These are phyloP conservation scores for Rhynchotus rufescens DNA, from an alignment of 2,797 vertebrate genomes.

Conservation along the genomic window DNA sequence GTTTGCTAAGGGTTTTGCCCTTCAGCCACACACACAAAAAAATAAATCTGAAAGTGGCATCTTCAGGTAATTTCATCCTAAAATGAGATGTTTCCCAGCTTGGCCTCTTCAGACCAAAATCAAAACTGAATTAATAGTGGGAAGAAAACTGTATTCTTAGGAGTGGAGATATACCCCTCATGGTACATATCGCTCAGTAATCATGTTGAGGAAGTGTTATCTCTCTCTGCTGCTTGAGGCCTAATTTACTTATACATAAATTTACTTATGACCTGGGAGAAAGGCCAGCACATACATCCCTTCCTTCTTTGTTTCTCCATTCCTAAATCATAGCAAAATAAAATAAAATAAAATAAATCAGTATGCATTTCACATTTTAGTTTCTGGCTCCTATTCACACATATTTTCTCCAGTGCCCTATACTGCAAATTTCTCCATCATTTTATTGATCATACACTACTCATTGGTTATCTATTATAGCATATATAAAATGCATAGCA, in stretches of 20 bases:
- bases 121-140: neutral
- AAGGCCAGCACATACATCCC: neutral
- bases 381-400: neutral
- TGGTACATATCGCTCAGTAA: neutral
- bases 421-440: neutral
- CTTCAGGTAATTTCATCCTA: neutral
- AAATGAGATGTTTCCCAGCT: neutral
- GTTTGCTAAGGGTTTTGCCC: rapidly evolving
- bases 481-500: neutral
- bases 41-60: neutral
- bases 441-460: slow-evolving; percentile 25
- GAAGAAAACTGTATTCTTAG: neutral
- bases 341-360: neutral
- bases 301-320: neutral
- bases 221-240: neutral
- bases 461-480: slow-evolving; percentile 35
- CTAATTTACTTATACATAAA: neutral
- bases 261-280: neutral
- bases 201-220: neutral
- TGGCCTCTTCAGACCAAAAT: neutral
- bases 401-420: slow-evolving; percentile 8
- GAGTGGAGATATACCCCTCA: neutral
- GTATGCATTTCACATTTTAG: neutral
- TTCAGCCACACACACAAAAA: neutral
- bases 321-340: neutral